phyloP scores from a whole-genome alignment of 2,113 vertebrate genomes.

The Tupaia tana region DNA sequence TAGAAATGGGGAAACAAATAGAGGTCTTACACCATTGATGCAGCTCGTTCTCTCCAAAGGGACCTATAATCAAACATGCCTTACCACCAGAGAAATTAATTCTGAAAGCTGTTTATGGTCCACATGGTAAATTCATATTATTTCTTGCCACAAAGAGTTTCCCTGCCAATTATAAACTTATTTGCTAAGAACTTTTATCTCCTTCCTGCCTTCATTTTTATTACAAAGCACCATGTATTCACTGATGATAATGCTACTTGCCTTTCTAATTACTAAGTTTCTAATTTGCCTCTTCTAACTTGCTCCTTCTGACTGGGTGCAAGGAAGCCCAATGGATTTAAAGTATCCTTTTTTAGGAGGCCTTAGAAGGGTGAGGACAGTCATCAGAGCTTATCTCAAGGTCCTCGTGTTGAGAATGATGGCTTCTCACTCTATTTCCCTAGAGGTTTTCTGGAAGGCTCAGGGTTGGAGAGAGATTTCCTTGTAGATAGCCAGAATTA shows the following conservation, averaged over 20 bases:
- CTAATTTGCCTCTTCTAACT: neutral
- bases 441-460: neutral
- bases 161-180: neutral
- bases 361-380: neutral
- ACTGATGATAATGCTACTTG: neutral
- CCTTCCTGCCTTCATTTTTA: neutral
- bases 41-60: neutral
- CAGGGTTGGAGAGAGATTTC: neutral
- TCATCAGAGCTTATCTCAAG: neutral
- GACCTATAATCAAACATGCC: neutral
- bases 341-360: neutral
- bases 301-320: neutral
- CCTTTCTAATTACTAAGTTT: neutral
- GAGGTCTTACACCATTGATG: neutral
- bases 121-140: neutral
- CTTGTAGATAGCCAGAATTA: neutral
- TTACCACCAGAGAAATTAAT: constrained; percentile 3
- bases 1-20: neutral
- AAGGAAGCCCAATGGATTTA: neutral
- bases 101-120: neutral
- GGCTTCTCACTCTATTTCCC: neutral
- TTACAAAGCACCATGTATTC: neutral
- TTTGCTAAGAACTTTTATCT: neutral
- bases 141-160: neutral
- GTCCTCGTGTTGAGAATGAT: neutral